Evolutionary conservation across 2,888 invertebrate genomes (phyloP).

Genomic region (Dynastes grantii): DNA sequence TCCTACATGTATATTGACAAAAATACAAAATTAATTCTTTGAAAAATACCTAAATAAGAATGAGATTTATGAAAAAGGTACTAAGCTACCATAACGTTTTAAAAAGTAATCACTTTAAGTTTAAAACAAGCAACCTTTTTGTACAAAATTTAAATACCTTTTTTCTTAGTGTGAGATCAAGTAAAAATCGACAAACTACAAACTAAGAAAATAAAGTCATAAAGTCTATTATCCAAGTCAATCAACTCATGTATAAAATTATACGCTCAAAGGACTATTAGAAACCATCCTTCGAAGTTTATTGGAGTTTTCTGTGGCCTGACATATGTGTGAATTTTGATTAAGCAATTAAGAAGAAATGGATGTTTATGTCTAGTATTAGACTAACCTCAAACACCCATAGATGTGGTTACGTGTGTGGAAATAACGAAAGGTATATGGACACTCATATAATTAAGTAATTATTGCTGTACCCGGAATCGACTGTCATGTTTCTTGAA

Average conservation of each 20-base stretch:
- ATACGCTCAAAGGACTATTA: conserved; percentile 13
- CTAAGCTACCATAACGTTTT: too few species aligned
- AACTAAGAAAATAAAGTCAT: conserved; percentile 1
- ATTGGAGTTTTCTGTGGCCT: conserved; percentile 16
- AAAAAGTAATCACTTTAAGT: too few species aligned
- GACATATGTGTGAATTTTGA: conserved; percentile 25
- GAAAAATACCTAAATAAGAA: too few species aligned
- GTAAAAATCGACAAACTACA: not conserved
- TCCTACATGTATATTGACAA: too few species aligned
- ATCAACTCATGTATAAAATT: conserved; percentile 16
- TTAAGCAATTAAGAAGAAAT: conserved; percentile 37
- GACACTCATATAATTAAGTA: conserved; percentile 32
- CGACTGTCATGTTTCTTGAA: conserved; percentile 7
- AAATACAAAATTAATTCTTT: too few species aligned
- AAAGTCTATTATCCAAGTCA: conserved; percentile 31
- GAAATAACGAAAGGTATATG: conserved; percentile 7
- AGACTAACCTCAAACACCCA: conserved; percentile 3
- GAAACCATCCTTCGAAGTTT: conserved; percentile 18
- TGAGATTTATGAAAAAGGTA: too few species aligned
- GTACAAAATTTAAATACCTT: too few species aligned
- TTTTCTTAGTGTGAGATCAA: too few species aligned
- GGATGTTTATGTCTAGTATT: not conserved
- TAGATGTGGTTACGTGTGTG: conserved; percentile 10
- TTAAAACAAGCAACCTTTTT: too few species aligned
- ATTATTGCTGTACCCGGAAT: conserved; percentile 28